These are phyloP conservation scores for Megalopta genalis DNA, from an alignment of 1,140 invertebrate genomes.

Conservation along the genomic window DNA sequence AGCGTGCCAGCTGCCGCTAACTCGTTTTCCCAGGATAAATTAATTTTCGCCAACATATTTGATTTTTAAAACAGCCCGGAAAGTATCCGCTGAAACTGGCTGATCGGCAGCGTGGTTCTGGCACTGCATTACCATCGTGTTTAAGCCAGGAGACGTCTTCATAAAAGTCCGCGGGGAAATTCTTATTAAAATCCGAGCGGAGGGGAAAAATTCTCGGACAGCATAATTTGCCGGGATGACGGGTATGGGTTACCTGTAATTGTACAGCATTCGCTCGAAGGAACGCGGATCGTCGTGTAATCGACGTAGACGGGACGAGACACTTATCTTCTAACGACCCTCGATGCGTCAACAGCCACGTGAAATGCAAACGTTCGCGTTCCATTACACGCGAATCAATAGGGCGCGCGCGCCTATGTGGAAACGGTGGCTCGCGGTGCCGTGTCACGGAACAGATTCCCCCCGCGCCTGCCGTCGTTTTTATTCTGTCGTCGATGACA, in stretches of 20 bases:
- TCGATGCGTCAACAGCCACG: constrained; percentile 45
- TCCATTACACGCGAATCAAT: constrained; percentile 39
- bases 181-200: too few species aligned
- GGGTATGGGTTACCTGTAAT: background rate
- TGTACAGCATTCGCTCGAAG: constrained; percentile 8
- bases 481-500: constrained; percentile 18
- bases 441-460: constrained; percentile 14
- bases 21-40: too few species aligned
- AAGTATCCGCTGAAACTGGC: too few species aligned
- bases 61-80: too few species aligned
- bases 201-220: too few species aligned
- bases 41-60: too few species aligned
- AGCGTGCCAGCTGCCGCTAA: too few species aligned
- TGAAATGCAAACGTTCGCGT: constrained; percentile 47
- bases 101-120: too few species aligned
- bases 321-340: constrained; percentile 53
- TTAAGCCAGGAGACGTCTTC: too few species aligned
- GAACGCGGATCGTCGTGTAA: constrained; percentile 16
- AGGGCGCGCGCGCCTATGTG: background rate
- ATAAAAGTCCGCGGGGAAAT: too few species aligned
- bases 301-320: constrained; percentile 53
- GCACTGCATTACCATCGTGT: too few species aligned
- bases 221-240: background rate
- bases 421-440: constrained; percentile 18
- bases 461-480: constrained; percentile 6